Base-by-base conservation (phyloP, 2,797 vertebrate genomes). In the Myotis myotis region DNA sequence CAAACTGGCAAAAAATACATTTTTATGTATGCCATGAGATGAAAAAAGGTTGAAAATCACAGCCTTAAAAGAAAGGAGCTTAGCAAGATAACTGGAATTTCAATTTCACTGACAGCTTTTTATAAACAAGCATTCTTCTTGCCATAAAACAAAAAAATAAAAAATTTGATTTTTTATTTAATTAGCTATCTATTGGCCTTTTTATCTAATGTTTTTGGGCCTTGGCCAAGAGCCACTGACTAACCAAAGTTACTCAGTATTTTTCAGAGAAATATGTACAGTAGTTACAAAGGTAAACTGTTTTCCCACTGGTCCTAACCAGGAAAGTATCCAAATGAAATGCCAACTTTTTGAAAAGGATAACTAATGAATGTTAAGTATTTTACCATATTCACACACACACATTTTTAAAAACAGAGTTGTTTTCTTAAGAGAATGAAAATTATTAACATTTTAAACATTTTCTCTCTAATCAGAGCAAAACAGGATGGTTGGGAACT, bases 401-500 rank as follows among this genome's bases (percentile, higher is more conserved):
- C 19, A 53, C 38, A 8, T 9, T 51, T 81, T n/a, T 79, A 19
- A 82, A 85, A 94, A 90, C 44, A 83, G 53, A 72, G 19, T 30
- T 44, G 2, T 36, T 78, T 97, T 88, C 89, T 70, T 84, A 71
- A 91, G 80, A 95, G 44, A 88, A 89, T 89, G 62, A 33, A 23
- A 95, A 95, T 55, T 28, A 92, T 1, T 89, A 86, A 87, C 41
- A 75, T 60, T 92, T 92, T 57, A 96, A 96, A 87, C 8, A 93
- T 66, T 76, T 94, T 80, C 70, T 62, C 23, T 16, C 30, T 72
- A 93, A 84, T 55, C 44, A 96, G 33, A 84, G 38, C 62, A 91
- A 89, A 94, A 90, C n/a, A 89, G 66, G 64, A 86, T 19, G 5
- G 25, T 13, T 72, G 12, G 44, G 16, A 90, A 92, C 38, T 87